Conservation (phyloP, 2,888 invertebrate genomes). For the Caenorhabditis angaria region DNA sequence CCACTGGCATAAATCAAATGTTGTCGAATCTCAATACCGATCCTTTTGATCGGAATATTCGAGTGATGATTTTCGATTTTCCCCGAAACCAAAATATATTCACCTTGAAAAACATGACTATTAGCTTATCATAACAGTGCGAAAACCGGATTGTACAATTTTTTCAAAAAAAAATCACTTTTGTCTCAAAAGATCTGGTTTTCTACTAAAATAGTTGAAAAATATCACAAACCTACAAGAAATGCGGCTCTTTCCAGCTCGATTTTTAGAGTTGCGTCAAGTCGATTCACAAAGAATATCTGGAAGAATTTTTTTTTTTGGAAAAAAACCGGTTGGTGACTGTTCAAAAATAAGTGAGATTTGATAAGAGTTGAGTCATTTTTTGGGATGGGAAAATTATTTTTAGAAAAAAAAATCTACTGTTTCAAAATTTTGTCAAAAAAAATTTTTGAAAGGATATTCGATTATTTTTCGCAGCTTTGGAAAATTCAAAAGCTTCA, state of each 20-base stretch:
- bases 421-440: too few relatives aligned
- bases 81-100: slow-evolving; percentile 48
- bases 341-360: too few relatives aligned
- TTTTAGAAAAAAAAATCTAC: too few relatives aligned
- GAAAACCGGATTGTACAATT: slow-evolving; percentile 47
- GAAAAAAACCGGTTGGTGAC: neutral
- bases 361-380: too few relatives aligned
- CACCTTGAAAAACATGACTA: slow-evolving; percentile 28
- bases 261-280: slow-evolving; percentile 44
- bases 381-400: too few relatives aligned
- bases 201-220: neutral
- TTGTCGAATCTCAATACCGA: slow-evolving; percentile 47
- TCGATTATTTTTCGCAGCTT: too few relatives aligned
- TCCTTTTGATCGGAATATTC: slow-evolving; percentile 34
- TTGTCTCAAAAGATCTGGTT: neutral
- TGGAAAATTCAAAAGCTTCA: too few relatives aligned
- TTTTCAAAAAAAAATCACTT: slow-evolving; percentile 38
- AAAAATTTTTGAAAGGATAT: too few relatives aligned
- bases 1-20: slow-evolving; percentile 44
- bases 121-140: neutral
- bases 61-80: slow-evolving; percentile 42
- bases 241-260: slow-evolving; percentile 50
- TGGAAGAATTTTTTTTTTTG: slow-evolving; percentile 13
- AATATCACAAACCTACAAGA: slow-evolving; percentile 25
- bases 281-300: slow-evolving; percentile 43